phyloP scores from a whole-genome alignment of 1,140 invertebrate species.

The Magallana angulata region DNA sequence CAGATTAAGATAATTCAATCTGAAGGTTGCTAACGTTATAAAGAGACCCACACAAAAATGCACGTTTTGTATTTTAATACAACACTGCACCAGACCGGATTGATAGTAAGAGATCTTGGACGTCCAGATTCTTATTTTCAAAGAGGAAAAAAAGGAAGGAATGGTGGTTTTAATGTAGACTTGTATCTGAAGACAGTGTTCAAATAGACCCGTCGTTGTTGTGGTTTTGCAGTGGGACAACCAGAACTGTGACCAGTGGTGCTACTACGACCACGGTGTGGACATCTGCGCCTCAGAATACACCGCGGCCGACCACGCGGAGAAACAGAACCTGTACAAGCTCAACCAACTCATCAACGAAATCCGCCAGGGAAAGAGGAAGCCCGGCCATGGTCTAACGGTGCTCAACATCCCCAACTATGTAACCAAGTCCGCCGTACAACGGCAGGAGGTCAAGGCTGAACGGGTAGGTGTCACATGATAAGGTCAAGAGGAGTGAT shows the following conservation, averaged over 20 bases:
- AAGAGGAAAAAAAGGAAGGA: no score
- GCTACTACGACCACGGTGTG: slow-evolving; percentile 58
- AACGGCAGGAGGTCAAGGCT: background rate
- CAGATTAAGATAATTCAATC: no score
- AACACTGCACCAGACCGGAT: no score
- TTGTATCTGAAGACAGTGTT: no score
- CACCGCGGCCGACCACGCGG: slow-evolving; percentile 59
- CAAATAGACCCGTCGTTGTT: no score
- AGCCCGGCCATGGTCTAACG: slow-evolving; percentile 57
- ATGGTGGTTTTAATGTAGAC: no score
- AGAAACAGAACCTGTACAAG: slow-evolving; percentile 52
- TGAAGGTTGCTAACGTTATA: no score
- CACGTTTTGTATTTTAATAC: no score
- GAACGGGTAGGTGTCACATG: background rate
- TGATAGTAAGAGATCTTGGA: no score
- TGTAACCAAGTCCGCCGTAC: background rate
- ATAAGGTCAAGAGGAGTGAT: no score
- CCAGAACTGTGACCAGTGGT: slow-evolving; percentile 65
- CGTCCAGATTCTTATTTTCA: no score
- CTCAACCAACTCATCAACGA: slow-evolving; percentile 59
- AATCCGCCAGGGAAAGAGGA: slow-evolving; percentile 55
- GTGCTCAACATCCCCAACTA: slow-evolving; percentile 22
- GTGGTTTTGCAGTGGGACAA: slow-evolving; percentile 53
- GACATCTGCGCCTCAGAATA: slow-evolving; percentile 60
- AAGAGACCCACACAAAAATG: no score